A percentile compares a stretch with the other conserved stretches of the same genome.
Evolutionary conservation across 2,113 vertebrate genomes (phyloP).

Genomic region (Halcyon senegalensis): DNA sequence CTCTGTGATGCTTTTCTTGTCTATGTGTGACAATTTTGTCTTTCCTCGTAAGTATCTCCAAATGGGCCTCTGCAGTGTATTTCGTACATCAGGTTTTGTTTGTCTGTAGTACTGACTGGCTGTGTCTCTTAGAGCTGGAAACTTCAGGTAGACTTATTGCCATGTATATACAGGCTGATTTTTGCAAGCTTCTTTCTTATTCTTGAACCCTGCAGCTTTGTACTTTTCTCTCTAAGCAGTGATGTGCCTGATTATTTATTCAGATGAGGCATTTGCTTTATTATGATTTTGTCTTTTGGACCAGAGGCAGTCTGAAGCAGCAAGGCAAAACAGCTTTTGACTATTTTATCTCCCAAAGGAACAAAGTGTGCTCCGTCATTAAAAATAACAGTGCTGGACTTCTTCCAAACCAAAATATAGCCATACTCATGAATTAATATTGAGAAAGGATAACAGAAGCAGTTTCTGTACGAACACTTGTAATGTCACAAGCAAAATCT

Average conservation of each 20-base stretch:
- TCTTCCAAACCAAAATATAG: not conserved
- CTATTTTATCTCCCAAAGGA: slow-evolving; percentile 6
- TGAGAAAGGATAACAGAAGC: not conserved
- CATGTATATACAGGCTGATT: not conserved
- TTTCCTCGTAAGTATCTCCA: not conserved
- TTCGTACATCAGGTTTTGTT: not conserved
- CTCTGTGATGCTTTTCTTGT: not conserved
- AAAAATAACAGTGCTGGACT: not conserved
- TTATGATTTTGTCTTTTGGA: slow-evolving; percentile 20
- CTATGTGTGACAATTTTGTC: not conserved
- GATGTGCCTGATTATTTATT: not conserved
- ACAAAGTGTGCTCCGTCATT: not conserved
- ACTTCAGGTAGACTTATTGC: not conserved
- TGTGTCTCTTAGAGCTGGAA: not conserved
- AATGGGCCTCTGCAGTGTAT: not conserved
- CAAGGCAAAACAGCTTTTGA: slow-evolving; percentile 17
- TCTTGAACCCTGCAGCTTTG: not conserved
- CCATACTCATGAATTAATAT: not conserved
- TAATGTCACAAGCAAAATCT: not conserved
- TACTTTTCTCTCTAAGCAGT: not conserved
- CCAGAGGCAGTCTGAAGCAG: not conserved
- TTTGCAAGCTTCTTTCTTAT: not conserved
- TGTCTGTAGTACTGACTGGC: not conserved
- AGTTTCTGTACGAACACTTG: not conserved
- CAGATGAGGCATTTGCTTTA: not conserved